phyloP scores from a whole-genome alignment of 2,888 invertebrate genomes.

The Euclidia mi region DNA sequence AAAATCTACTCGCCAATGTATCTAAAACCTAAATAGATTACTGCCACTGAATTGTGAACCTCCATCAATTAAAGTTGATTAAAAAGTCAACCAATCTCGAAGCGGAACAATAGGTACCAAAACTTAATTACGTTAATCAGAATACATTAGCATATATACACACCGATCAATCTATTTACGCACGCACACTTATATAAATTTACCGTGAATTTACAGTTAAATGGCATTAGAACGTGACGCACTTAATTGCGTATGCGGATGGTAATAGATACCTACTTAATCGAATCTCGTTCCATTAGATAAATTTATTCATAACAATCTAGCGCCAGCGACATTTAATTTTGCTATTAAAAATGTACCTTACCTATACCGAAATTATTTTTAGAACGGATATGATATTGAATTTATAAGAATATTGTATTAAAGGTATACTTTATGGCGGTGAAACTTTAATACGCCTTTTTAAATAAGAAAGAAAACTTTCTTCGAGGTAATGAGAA shows the following conservation, averaged over 20 bases:
- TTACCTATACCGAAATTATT: not conserved
- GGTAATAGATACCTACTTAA: constrained; percentile 56
- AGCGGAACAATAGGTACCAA: constrained; percentile 31
- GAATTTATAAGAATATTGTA: too few species aligned
- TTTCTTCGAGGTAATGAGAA: too few species aligned
- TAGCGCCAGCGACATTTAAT: not conserved
- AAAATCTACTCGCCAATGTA: too few species aligned
- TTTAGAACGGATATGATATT: not conserved
- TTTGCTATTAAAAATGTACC: too few species aligned
- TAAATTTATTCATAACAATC: constrained; percentile 65
- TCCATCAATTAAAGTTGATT: constrained; percentile 2
- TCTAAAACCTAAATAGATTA: too few species aligned
- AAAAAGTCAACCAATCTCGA: constrained; percentile 38
- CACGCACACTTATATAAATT: too few species aligned
- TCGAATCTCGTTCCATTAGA: constrained; percentile 64
- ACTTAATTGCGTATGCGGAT: constrained; percentile 50
- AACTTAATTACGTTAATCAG: constrained; percentile 49
- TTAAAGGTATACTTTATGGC: not conserved
- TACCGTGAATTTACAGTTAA: too few species aligned
- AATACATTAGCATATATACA: constrained; percentile 47
- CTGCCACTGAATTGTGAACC: too few species aligned
- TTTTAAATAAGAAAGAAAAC: too few species aligned
- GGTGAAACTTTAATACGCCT: not conserved
- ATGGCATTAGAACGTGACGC: too few species aligned
- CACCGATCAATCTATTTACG: constrained; percentile 20